Evolutionary conservation across 1,140 invertebrate genomes (phyloP).

Genomic region (Latrodectus geometricus): DNA sequence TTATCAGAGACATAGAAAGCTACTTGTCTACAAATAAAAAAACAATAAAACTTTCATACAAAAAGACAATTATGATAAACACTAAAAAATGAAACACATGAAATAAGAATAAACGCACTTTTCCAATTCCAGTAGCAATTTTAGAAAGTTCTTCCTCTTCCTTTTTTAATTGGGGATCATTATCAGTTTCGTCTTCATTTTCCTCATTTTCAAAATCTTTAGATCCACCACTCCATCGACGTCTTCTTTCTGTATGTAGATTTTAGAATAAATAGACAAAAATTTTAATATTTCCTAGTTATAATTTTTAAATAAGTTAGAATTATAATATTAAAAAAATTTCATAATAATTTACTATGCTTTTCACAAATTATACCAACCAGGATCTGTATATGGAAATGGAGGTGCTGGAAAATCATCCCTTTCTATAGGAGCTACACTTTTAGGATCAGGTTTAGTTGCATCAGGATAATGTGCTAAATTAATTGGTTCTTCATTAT

Average conservation of each 20-base stretch:
- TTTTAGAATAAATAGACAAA: too few species aligned
- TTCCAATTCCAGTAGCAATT: conserved; percentile 93
- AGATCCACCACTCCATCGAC: conserved; percentile 91
- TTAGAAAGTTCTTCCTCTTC: conserved; percentile 92
- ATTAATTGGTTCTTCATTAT: conserved; percentile 98
- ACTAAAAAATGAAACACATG: too few species aligned
- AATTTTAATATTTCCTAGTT: too few species aligned
- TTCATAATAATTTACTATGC: too few species aligned
- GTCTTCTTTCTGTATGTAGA: conserved; percentile 80
- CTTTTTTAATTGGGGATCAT: conserved; percentile 76
- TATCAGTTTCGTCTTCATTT: conserved; percentile 82
- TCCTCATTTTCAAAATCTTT: conserved; percentile 77
- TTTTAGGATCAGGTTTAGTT: conserved; percentile 90
- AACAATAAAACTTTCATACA: too few species aligned
- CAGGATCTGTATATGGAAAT: conserved; percentile 97
- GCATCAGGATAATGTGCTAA: conserved; percentile 95
- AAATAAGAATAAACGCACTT: conserved; percentile 67
- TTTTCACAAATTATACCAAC: conserved; percentile 66
- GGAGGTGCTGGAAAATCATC: conserved; percentile 99
- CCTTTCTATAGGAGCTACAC: conserved; percentile 93
- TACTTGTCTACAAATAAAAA: too few species aligned
- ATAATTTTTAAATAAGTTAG: too few species aligned
- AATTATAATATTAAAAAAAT: too few species aligned
- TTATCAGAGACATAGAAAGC: too few species aligned
- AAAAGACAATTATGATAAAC: too few species aligned